Percentiles rank a stretch among this genome's conserved stretches.
phyloP scores from a whole-genome alignment of 2,797 vertebrate genomes.

The Tadarida brasiliensis region DNA sequence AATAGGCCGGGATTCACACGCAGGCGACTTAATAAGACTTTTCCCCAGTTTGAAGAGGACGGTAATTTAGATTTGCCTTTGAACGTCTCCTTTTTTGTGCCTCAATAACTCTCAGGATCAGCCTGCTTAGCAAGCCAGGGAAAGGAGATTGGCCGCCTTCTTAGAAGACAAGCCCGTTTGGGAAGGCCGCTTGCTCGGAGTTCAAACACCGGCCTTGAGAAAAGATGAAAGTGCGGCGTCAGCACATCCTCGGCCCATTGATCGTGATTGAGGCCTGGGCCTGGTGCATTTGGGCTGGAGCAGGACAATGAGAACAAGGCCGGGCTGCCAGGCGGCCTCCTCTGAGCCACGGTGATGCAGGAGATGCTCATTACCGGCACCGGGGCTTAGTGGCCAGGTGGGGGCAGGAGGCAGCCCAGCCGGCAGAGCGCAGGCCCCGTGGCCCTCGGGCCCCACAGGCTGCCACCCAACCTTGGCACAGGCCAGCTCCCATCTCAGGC shows the following conservation, averaged over 20 bases:
- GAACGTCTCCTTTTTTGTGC: conserved; percentile 87
- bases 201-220: conserved; percentile 90
- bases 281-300: conserved; percentile 87
- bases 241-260: conserved; percentile 88
- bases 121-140: conserved; percentile 89
- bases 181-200: conserved; percentile 87
- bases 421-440: background rate
- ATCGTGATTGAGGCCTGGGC: conserved; percentile 88
- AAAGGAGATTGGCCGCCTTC: conserved; percentile 91
- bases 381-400: background rate
- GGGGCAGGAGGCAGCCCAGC: conserved; percentile 40
- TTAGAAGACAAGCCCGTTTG: conserved; percentile 90
- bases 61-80: conserved; percentile 92
- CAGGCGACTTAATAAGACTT: conserved; percentile 91
- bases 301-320: conserved; percentile 88
- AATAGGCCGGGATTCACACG: conserved; percentile 91
- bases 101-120: conserved; percentile 90
- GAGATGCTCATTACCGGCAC: conserved; percentile 87
- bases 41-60: conserved; percentile 90
- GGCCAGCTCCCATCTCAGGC: background rate
- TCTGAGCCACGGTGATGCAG: conserved; percentile 82
- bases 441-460: background rate
- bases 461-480: background rate
- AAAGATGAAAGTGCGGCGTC: conserved; percentile 88
- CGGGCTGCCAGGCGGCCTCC: conserved; percentile 82